Evolutionary conservation across 2,888 invertebrate species (phyloP), one percentile per base, ranked within the genome.

Genomic region (Beris morrisii): DNA sequence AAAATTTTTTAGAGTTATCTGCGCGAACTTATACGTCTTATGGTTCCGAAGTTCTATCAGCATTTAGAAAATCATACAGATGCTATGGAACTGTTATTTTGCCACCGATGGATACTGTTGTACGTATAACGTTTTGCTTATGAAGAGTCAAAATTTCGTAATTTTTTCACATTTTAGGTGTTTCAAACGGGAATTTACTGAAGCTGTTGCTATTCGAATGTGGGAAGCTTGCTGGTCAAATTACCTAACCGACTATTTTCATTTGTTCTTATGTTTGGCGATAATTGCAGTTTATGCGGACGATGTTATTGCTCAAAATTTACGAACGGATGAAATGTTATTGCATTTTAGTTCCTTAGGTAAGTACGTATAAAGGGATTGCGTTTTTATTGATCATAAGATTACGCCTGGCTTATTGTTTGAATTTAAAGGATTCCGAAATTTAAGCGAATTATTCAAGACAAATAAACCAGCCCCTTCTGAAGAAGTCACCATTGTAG

Each of bases 141-240:
- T 38, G 38, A 38, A 38, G 9, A 9, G 9, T 38, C 5, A 45
- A 57, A 5, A 57, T 45, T 12, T 54, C 31, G 11, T 32, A 22
- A 22, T 22, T 22, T 22, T 22, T 46, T 53, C 4, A 9, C 5
- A 31, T 32, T 81, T n/a, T 78, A 91, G 90, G 69, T 95, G 96
- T 78, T 94, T 97, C 82, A 93, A 94, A 75, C 84, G 95, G 0
- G 95, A 96, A 80, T 96, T 96, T 76, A 90, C 92, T 0, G 94
- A 95, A 78, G 87, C 88, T 12, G 91, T 93, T 45, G 94, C 94
- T 0, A 85, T 95, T 53, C 85, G 90, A 43, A 95, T 96, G 90
- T 96, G 95, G 95, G 95, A 97, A 82, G 92, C 95, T 3, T 97
- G 97, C 81, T 97, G 97, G 97, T 91, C 95, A 0, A 95, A 95